phyloP scores from a whole-genome alignment of 2,888 invertebrate species.

The Amblyjoppa proteus region DNA sequence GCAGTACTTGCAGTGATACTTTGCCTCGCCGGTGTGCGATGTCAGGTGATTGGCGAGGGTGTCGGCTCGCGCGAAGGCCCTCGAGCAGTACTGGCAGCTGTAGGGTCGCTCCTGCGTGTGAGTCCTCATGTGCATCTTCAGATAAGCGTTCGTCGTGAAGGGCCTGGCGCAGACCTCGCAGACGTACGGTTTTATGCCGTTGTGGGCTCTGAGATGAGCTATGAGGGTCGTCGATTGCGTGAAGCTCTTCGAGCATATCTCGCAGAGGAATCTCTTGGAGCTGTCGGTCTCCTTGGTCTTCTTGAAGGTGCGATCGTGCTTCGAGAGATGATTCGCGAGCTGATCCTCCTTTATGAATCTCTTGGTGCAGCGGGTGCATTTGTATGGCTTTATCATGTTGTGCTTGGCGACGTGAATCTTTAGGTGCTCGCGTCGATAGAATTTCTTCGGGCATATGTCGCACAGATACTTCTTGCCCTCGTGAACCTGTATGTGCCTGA shows the following conservation, averaged over 20 bases:
- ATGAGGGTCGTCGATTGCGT: slow-evolving; percentile 83
- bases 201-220: slow-evolving; percentile 83
- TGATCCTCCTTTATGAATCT: slow-evolving; percentile 84
- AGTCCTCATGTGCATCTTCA: slow-evolving; percentile 84
- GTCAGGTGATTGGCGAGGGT: slow-evolving; percentile 83
- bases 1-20: slow-evolving; percentile 84
- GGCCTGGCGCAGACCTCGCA: slow-evolving; percentile 83
- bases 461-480: slow-evolving; percentile 84
- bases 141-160: slow-evolving; percentile 83
- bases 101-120: slow-evolving; percentile 84
- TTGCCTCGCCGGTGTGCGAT: slow-evolving; percentile 83
- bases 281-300: slow-evolving; percentile 81
- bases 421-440: slow-evolving; percentile 82
- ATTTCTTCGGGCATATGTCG: slow-evolving; percentile 84
- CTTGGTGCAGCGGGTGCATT: slow-evolving; percentile 82
- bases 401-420: slow-evolving; percentile 84
- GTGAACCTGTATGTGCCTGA: slow-evolving; percentile 82
- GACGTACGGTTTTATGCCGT: slow-evolving; percentile 83
- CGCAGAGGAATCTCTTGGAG: slow-evolving; percentile 82
- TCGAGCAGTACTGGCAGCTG: slow-evolving; percentile 83
- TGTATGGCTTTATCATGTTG: slow-evolving; percentile 84
- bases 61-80: slow-evolving; percentile 83
- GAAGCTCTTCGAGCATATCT: slow-evolving; percentile 84
- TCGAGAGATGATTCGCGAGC: slow-evolving; percentile 80
- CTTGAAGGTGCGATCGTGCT: slow-evolving; percentile 82